These are phyloP conservation scores for Phlogophora meticulosa DNA, from an alignment of 2,888 invertebrate species.

Conservation along the genomic window DNA sequence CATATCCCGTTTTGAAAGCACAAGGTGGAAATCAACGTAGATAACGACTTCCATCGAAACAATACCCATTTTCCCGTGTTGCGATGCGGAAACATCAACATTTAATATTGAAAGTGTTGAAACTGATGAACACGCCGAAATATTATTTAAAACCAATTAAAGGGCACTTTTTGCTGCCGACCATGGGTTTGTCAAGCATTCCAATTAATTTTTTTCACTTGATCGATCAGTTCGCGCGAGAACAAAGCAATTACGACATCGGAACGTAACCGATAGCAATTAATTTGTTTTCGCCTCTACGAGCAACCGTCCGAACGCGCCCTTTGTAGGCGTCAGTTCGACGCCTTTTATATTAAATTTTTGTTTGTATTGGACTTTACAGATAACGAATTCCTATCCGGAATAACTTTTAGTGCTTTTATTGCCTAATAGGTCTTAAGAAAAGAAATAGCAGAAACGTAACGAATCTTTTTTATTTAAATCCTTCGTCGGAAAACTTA, in stretches of 20 bases:
- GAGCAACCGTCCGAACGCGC: slow-evolving; percentile 81
- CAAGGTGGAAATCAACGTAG: slow-evolving; percentile 12
- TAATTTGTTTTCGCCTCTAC: slow-evolving; percentile 88
- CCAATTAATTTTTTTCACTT: slow-evolving; percentile 90
- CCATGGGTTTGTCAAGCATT: slow-evolving; percentile 78
- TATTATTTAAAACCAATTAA: slow-evolving; percentile 60
- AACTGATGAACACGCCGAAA: slow-evolving; percentile 50
- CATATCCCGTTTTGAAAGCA: slow-evolving; percentile 6
- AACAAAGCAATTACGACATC: slow-evolving; percentile 89
- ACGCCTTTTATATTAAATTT: slow-evolving; percentile 84
- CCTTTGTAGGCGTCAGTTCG: slow-evolving; percentile 83
- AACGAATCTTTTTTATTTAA: slow-evolving; percentile 18
- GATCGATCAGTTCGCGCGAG: slow-evolving; percentile 84
- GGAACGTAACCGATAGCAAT: slow-evolving; percentile 88
- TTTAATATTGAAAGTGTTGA: slow-evolving; percentile 45
- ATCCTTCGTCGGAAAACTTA: neutral
- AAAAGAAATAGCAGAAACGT: slow-evolving; percentile 2
- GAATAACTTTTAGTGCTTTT: slow-evolving; percentile 44
- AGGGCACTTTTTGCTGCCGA: slow-evolving; percentile 64
- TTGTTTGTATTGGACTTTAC: slow-evolving; percentile 74
- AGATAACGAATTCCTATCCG: slow-evolving; percentile 59
- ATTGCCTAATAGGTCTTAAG: slow-evolving; percentile 19
- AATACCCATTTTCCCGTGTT: slow-evolving; percentile 30
- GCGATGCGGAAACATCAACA: slow-evolving; percentile 47
- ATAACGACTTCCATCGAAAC: slow-evolving; percentile 23